Percentiles rank a stretch among this genome's conserved stretches.
Conservation (phyloP, 2,113 vertebrate species). For the Crypturellus undulatus region DNA sequence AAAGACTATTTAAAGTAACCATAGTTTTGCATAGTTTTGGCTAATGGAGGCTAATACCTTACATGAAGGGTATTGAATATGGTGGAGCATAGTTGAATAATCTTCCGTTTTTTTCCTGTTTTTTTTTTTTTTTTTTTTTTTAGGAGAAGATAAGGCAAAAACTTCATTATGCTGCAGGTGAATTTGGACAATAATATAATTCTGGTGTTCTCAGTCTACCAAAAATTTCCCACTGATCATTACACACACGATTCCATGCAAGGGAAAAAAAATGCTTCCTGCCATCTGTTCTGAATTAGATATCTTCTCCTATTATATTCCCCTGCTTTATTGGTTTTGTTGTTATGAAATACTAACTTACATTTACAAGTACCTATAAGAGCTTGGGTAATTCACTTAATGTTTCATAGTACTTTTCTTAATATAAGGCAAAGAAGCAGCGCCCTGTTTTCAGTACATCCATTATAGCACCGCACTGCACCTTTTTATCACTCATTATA, state of each 20-base stretch:
- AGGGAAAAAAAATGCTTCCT: slow-evolving; percentile 13
- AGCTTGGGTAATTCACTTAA: slow-evolving; percentile 10
- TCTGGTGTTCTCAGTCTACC: slow-evolving; percentile 48
- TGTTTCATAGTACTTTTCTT: not conserved
- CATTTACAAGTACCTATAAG: slow-evolving; percentile 29
- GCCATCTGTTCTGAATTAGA: slow-evolving; percentile 72
- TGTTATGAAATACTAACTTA: slow-evolving; percentile 38
- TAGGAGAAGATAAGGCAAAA: not conserved
- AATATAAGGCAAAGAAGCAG: not conserved
- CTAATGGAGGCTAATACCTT: not conserved
- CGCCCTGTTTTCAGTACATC: not conserved
- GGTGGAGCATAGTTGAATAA: not conserved
- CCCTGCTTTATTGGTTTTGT: slow-evolving; percentile 49
- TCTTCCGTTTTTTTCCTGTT: not conserved
- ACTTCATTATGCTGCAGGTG: not conserved
- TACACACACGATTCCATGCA: slow-evolving; percentile 36
- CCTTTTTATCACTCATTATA: not conserved
- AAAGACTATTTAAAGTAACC: not conserved
- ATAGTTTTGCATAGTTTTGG: not conserved
- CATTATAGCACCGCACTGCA: fast-evolving
- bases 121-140: not conserved
- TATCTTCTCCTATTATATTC: slow-evolving; percentile 51
- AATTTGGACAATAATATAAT: slow-evolving; percentile 36
- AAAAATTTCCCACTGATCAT: slow-evolving; percentile 60
- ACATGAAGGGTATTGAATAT: not conserved